phyloP scores from a whole-genome alignment of 2,113 vertebrate species.

The Platanista minor region DNA sequence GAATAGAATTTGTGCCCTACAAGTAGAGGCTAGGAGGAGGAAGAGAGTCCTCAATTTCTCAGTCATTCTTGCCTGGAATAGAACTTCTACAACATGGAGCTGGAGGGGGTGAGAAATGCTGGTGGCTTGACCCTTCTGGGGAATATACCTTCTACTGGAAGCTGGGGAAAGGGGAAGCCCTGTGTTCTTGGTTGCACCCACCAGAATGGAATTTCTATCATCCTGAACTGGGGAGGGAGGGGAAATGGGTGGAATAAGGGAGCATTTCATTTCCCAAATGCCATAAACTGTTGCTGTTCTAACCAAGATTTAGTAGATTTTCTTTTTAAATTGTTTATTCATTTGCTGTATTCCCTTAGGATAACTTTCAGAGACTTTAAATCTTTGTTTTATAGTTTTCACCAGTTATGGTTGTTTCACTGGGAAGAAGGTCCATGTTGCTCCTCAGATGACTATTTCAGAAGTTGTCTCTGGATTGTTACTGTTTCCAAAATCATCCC shows the following conservation, averaged over 20 bases:
- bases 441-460: not conserved
- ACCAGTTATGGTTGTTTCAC: not conserved
- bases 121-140: not conserved
- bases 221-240: not conserved
- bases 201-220: not conserved
- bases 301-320: not conserved
- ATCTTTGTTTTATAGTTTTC: not conserved
- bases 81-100: not conserved
- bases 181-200: not conserved
- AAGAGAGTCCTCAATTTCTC: not conserved
- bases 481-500: not conserved
- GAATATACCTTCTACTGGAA: not conserved
- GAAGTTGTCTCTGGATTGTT: not conserved
- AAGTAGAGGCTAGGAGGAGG: not conserved
- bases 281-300: not conserved
- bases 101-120: not conserved
- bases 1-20: not conserved
- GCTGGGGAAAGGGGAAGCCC: not conserved
- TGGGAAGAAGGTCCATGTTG: not conserved
- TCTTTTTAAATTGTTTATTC: not conserved
- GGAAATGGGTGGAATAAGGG: rapidly evolving
- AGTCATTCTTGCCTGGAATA: not conserved
- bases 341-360: not conserved
- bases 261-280: not conserved
- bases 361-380: not conserved